Base-by-base conservation (phyloP, 2,888 invertebrate species). In the Aethes cnicana region DNA sequence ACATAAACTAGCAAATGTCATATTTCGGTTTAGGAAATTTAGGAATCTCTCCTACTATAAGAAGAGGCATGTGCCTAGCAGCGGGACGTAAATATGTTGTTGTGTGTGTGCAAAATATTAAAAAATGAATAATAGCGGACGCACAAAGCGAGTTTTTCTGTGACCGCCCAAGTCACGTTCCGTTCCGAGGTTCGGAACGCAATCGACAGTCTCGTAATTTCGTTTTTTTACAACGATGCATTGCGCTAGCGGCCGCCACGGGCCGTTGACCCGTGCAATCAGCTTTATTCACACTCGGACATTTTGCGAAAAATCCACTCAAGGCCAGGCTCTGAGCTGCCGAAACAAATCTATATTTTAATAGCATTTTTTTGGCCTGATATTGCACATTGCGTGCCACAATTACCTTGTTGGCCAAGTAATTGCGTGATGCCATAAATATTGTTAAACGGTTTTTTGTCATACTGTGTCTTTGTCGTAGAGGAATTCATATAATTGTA, bases 321-420 rank as follows among this genome's bases (percentile, higher is more conserved):
- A 86, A 86, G 87, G 87, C 74, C 79, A 61, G 65, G 70, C 64
- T 70, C 73, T 77, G 74, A 75, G 73, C 64, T 68, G 74, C 74
- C 81, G 86, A 79, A 75, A 82, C 87, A 79, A 87, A 87, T 87
- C 78, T 78, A 76, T 75, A 74, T 72, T 72, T 81, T 79, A 77
- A 76, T 75, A 77, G 70, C 65, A 62, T 74, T 74, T 71, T 68
- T 68, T 68, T 64, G 62, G 56, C 32, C 35, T 36, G 53, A 54
- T 69, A 66, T 76, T 70, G 78, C 79, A 72, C 71, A 53, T 82
- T 81, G 82, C 84, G 82, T 82, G 79, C 70, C 57, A 55, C 39
- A 39, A 47, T 26, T 55, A 53, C 55, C 53, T 48, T 37, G 59
- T 81, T 79, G 70, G 61, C 66, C 69, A 81, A 82, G 55, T 8